Evolutionary conservation across 1,140 invertebrate genomes (phyloP), one percentile per base, ranked within the genome.

Genomic region (Drosophila sp.): DNA sequence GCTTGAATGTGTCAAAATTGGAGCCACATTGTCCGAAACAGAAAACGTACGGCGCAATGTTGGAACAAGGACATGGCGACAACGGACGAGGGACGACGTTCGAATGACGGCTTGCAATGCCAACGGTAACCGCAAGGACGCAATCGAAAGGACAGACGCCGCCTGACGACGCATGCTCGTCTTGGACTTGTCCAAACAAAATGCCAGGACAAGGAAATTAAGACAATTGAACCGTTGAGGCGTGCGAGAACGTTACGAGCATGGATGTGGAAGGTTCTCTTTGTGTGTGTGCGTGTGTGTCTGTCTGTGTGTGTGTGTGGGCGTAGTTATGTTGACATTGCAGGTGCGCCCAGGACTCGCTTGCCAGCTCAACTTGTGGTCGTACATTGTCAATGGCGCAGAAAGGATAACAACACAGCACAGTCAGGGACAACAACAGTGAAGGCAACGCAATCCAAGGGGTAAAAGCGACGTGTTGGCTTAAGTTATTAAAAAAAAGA

Each of bases 1-100:
- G 83, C 83, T 87, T 87, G 83, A 83, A 87, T 87, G 83, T 87
- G 83, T 87, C 83, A 87, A 89, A 87, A 87, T 82, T 87, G 83
- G 83, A 87, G 83, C 83, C 83, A 87, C 83, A 87, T 87, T 87
- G 83, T 87, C 83, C 83, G 83, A 86, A 89, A 80, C 79, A 83
- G 76, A 89, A 83, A 87, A 89, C 83, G 83, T 89, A 87, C 76
- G 78, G 78, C 51, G 38, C 53, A 43, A 58, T 32, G 61, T 41
- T 41, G 38, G 56, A 48, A 51, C n/a, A 36, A 29, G 43, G 38
- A 72, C 59, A 72, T 13, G 27, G 38, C 34, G 21, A 27, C 13
- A 27, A 27, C 11, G 11, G 34, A 27, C 38, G 27, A 46, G 7
- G 4, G 40, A 50, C 56, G 27, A 14, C 29, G 8, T 72, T 64